Evolutionary conservation across 2,888 invertebrate genomes (phyloP), one percentile per base, ranked within the genome.

Genomic region (Patella depressa): DNA sequence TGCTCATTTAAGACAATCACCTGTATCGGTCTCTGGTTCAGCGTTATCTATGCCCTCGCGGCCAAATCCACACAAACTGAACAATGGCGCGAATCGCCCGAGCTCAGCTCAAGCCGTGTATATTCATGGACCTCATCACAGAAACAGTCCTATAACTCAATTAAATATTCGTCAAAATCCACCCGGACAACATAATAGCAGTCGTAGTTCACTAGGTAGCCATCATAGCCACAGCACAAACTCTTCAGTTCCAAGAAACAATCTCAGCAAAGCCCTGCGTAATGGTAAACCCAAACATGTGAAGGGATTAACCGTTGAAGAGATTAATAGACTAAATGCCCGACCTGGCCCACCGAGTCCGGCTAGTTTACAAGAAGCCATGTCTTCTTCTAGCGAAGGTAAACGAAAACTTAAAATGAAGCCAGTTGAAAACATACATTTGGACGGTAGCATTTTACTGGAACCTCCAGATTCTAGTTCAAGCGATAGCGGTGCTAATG

Each of bases 401-500:
- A 86, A 17, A 74, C 70, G 71, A 17, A 69, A 76, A 34, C 78
- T 65, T 15, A 45, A 54, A 29, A 65, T 76, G 72, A 73, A 65
- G 54, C 72, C 75, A 4, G 78, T 76, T n/a, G 84, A 85, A 59
- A 80, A 79, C 57, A 80, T 83, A 73, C 80, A 82, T 75, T 83
- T 89, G 74, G 91, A 91, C 71, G 90, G 90, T 53, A 90, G 88
- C 81, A 89, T 89, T 29, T 83, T 90, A 19, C 83, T 91, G 54
- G 91, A 91, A 77, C 89, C 91, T 4, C 91, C 91, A 76, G 88
- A 89, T 71, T 91, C 92, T 9, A 90, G 91, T 80, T 89, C 97
- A 87, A 98, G 98, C 91, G 98, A 98, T 92, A 95, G 95, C 83
- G 96, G 95, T 82, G 96, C 95, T 7, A 97, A 98, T 92, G 98